Evolutionary conservation across 2,888 invertebrate species (phyloP), one percentile per base, ranked within the genome.

Genomic region (Pocota personata): DNA sequence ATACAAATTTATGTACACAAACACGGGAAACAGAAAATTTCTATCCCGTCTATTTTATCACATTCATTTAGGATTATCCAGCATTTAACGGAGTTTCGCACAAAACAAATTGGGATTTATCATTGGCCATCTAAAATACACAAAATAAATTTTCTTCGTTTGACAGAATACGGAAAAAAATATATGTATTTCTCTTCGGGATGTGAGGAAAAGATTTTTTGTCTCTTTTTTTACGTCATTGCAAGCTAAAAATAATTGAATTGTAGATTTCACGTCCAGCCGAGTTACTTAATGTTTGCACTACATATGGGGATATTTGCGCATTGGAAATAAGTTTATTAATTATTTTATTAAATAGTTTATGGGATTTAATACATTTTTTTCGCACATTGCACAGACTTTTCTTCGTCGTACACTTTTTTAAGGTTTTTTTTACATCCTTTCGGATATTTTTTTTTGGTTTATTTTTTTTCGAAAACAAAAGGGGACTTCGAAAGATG

Each of bases 141-240:
- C 62, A 69, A 62, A 58, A 57, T 52, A 58, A 71, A 72, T 78
- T 43, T 67, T 67, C 24, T 40, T 24, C 37, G 50, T 67, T 83
- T 83, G 84, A 79, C 79, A 79, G 84, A 79, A 84, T 71, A 76
- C 46, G 69, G 64, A 55, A 16, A 84, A 79, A 84, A 79, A 80
- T 84, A 84, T 79, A 84, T 84, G 75, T 76, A 84, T 71, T 69
- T 60, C 60, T 52, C 52, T 71, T 78, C 55, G 79, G 67, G 84
- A 75, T 79, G 67, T 71, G 79, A 64, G 72, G 67, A 78, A 64
- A 73, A 50, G 80, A 75, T 84, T 84, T 84, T 84, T 80, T 84
- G 84, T 84, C 84, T 84, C 84, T 80, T 80, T 84, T 84, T 84
- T 84, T 84, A 80, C 79, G 84, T 84, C 84, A 84, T 80, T 84